Evolutionary conservation across 2,113 vertebrate genomes (phyloP), one percentile per base, ranked within the genome.

Genomic region (Beaufortia kweichowensis): DNA sequence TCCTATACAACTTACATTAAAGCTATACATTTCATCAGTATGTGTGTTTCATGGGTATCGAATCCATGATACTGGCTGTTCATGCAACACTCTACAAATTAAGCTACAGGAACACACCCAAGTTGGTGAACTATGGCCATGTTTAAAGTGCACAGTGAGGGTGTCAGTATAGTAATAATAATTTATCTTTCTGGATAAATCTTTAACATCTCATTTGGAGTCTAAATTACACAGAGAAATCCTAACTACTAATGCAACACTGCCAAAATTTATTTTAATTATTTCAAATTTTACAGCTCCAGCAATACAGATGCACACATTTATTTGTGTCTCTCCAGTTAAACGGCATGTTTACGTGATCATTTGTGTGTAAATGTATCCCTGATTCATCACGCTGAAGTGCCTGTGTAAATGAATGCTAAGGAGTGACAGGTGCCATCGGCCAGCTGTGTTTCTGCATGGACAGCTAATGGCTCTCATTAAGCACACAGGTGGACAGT

Each of bases 401-500:
- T 35, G 74, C 62, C 19, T 61, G 39, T 28, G 26, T 67, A 67
- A 67, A 68, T 67, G 55, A 62, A 64, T 79, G 80, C 85, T 84
- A 72, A 75, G 60, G 60, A 77, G 62, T 70, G 75, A 84, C 88
- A 91, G 89, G 87, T 89, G 89, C 86, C 78, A 70, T 24, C 33
- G 76, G 83, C 86, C 85, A 76, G 85, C 87, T 86, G 82, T 61
- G 73, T 89, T 87, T 90, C 85, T 85, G 84, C 70, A 70, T 79
- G 23, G 75, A 81, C 80, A 84, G 85, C 85, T 90, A 91, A 90
- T 81, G 89, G 84, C 56, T 75, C 86, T 88, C 75, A 85, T 88
- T 88, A 90, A 81, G 77, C 79, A 81, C 86, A 85, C 89, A 90
- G 87, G 84, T 91, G 90, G 86, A 78, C 46, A 39, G 77, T 67